Evolutionary conservation across 2,113 vertebrate species (phyloP).

Genomic region (Nycticorax nycticorax): DNA sequence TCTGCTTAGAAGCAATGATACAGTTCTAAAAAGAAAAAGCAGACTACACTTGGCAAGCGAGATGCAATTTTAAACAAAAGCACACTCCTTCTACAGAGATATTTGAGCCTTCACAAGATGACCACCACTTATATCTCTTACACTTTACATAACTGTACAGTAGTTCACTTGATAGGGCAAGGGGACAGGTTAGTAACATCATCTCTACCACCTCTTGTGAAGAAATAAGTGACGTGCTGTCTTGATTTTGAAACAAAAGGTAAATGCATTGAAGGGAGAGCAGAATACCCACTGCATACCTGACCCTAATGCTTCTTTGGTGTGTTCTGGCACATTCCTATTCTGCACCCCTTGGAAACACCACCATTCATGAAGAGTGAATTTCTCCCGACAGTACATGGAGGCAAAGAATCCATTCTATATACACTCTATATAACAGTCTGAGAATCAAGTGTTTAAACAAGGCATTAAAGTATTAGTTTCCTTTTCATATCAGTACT

Average conservation of each 20-base stretch:
- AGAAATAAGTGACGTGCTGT: not conserved
- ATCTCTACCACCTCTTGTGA: not conserved
- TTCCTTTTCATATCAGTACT: not conserved
- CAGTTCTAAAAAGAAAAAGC: not conserved
- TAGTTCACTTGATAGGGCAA: not conserved
- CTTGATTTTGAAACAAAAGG: not conserved
- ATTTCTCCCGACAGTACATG: not conserved
- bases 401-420: not conserved
- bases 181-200: not conserved
- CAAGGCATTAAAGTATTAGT: not conserved
- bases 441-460: not conserved
- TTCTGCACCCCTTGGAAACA: not conserved
- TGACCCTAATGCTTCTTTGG: not conserved
- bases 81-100: not conserved
- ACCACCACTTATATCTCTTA: not conserved
- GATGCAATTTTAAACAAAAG: not conserved
- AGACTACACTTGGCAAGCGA: not conserved
- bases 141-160: not conserved
- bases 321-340: not conserved
- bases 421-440: not conserved
- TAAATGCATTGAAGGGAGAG: not conserved
- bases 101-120: not conserved
- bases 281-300: not conserved
- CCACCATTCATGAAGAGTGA: accelerated
- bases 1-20: not conserved